Evolutionary conservation across 1,140 invertebrate species (phyloP).

Genomic region (Callitettix versicolor): DNA sequence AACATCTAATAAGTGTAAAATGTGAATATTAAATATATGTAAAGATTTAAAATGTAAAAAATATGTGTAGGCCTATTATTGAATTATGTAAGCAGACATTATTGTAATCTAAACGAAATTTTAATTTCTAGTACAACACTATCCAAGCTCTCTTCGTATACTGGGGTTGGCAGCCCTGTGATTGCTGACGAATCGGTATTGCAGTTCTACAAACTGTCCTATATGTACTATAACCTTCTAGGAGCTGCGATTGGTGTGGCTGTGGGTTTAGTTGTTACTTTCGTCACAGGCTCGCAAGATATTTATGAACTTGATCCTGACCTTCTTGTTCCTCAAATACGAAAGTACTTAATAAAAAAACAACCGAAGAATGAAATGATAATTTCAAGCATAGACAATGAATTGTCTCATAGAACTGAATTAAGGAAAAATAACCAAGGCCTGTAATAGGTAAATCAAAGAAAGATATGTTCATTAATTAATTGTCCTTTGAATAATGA

Average conservation of each 20-base stretch:
- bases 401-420: too few species aligned
- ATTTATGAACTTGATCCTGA: conserved; percentile 8
- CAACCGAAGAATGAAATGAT: background rate
- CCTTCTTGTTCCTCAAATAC: background rate
- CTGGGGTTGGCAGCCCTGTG: background rate
- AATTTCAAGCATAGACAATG: too few species aligned
- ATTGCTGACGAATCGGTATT: conserved; percentile 43
- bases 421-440: too few species aligned
- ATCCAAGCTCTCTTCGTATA: background rate
- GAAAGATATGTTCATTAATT: too few species aligned
- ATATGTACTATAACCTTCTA: conserved; percentile 58
- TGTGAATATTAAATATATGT: too few species aligned
- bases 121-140: background rate
- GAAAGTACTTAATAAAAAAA: background rate
- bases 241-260: conserved; percentile 47
- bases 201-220: conserved; percentile 52
- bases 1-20: too few species aligned
- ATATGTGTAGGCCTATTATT: too few species aligned
- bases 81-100: too few species aligned
- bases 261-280: conserved; percentile 53
- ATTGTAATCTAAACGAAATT: too few species aligned
- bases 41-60: too few species aligned
- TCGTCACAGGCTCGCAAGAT: conserved; percentile 49
- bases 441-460: too few species aligned
- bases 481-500: too few species aligned